phyloP scores from a whole-genome alignment of 2,113 vertebrate genomes.

The Lepisosteus osseus region DNA sequence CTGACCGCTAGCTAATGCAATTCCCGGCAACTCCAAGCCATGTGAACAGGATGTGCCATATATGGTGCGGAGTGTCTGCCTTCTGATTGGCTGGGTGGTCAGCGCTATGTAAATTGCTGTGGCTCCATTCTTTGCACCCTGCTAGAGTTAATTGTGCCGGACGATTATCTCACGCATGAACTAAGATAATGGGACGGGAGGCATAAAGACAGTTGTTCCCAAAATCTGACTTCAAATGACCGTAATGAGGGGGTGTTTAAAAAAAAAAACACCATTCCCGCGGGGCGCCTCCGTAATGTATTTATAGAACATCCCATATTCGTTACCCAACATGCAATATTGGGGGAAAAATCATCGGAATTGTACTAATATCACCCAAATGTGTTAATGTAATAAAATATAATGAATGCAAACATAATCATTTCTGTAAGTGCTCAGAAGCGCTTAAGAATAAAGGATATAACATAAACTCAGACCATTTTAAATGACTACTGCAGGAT shows the following conservation, averaged over 20 bases:
- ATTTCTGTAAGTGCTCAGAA: no score
- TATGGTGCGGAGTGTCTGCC: conserved; percentile 13
- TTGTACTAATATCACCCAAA: no score
- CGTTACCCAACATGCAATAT: no score
- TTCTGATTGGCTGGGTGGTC: conserved; percentile 19
- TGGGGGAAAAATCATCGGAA: no score
- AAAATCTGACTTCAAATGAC: conserved; percentile 9
- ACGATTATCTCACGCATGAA: conserved; percentile 13
- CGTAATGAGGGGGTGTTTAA: conserved; percentile 4
- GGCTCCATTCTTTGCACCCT: conserved; percentile 14
- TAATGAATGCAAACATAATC: no score
- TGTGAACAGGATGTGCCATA: conserved; percentile 26
- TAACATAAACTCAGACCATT: no score
- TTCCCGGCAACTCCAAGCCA: conserved; percentile 25
- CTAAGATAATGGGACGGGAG: conserved; percentile 20
- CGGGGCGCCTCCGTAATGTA: background rate
- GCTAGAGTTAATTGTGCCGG: conserved; percentile 17
- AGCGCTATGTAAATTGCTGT: conserved; percentile 8
- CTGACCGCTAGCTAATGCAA: conserved; percentile 13
- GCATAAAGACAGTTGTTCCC: background rate
- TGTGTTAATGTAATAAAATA: no score
- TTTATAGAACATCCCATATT: conserved; percentile 13
- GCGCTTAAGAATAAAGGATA: no score
- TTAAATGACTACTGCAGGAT: no score
- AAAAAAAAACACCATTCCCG: background rate